Evolutionary conservation across 2,888 invertebrate genomes (phyloP), one percentile per base, ranked within the genome.

Genomic region (Eupithecia subumbrata): DNA sequence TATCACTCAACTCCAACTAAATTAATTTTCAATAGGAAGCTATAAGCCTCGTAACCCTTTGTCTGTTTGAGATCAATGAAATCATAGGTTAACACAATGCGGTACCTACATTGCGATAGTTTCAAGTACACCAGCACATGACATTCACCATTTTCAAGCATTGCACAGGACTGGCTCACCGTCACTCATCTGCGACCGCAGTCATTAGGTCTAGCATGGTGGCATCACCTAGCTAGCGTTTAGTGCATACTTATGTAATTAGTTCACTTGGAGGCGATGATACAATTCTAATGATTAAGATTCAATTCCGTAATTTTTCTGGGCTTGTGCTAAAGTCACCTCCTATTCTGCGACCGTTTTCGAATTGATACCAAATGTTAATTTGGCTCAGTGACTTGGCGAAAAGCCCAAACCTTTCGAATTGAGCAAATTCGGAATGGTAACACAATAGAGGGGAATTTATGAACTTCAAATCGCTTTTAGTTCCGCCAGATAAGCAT

Each of bases 191-290:
- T 91, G 90, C 84, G 90, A 90, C 88, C 89, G 90, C 89, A 84
- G 90, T 90, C 93, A 94, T 92, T 90, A 91, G 90, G 91, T 89
- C 91, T 92, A 91, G 92, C 92, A 93, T 91, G 93, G 92, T 94
- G 93, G 87, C 88, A 87, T 90, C 90, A 93, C 93, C 93, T 92
- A 91, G 92, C 92, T 92, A 92, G 88, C 84, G 80, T 84, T 91
- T 93, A 93, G 93, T 90, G 92, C 91, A 92, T 92, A 78, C 68
- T 48, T 87, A n/a, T n/a, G n/a, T n/a, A 73, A 84, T 84, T 84
- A 85, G 87, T 82, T 84, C 84, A 85, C 84, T 79, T 86, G 83
- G 84, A 82, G 77, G 81, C 77, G 82, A 80, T 81, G 80, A 77
- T 83, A 76, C 80, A 78, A 81, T 84, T 84, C 84, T 82, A 78